A percentile compares a stretch with the other conserved stretches of the same genome.
Conservation (phyloP, 1,140 invertebrate species). For the Helicoverpa zea region DNA sequence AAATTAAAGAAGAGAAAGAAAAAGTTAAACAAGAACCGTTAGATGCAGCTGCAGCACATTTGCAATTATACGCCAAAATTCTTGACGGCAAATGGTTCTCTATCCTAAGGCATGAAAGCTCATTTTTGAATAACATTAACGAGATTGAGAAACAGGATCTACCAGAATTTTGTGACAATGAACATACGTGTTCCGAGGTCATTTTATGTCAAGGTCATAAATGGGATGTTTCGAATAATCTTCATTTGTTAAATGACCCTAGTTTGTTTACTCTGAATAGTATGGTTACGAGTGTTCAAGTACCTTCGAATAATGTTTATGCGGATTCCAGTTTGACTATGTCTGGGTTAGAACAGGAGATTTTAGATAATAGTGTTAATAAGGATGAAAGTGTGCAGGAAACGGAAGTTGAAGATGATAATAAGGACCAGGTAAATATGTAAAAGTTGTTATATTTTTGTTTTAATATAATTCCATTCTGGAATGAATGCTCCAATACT, state of each 20-base stretch:
- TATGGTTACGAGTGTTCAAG: conserved; percentile 83
- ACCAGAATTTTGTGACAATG: conserved; percentile 76
- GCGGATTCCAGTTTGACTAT: conserved; percentile 87
- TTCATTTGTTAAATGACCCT: conserved; percentile 87
- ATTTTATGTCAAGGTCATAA: conserved; percentile 87
- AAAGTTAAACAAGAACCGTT: conserved; percentile 55
- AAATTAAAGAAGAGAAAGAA: conserved; percentile 86
- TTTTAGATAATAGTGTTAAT: conserved; percentile 84
- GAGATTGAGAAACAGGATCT: conserved; percentile 65
- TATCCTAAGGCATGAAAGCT: conserved; percentile 82
- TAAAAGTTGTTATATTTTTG: background rate
- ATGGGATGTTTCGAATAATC: conserved; percentile 88
- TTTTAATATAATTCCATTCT: conserved; percentile 10
- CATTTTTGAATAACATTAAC: conserved; percentile 75
- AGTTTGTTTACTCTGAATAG: conserved; percentile 86
- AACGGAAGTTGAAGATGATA: conserved; percentile 66
- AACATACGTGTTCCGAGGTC: conserved; percentile 83
- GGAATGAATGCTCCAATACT: background rate
- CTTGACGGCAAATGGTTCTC: conserved; percentile 88
- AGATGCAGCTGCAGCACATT: conserved; percentile 77
- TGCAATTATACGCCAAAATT: conserved; percentile 76
- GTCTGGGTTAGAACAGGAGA: conserved; percentile 87
- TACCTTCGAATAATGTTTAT: conserved; percentile 77
- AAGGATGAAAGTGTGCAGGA: conserved; percentile 55
- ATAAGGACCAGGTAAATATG: conserved; percentile 71